These are phyloP conservation scores for Lethenteron reissneri DNA, from an alignment of 2,113 vertebrate genomes.

Conservation along the genomic window DNA sequence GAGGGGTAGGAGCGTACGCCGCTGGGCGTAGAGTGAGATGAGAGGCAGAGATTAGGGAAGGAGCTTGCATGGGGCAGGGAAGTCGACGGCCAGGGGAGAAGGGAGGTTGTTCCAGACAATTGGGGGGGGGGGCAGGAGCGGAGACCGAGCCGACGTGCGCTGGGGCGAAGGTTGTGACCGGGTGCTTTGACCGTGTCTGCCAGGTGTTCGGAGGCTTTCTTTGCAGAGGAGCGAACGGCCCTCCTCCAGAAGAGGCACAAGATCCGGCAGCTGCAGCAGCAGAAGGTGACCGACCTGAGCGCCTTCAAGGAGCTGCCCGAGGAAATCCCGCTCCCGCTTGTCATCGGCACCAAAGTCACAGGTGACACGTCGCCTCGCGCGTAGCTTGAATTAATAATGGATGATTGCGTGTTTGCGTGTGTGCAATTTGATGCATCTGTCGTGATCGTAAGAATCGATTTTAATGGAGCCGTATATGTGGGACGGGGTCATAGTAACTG, in stretches of 20 bases:
- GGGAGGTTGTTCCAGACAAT: too few species aligned
- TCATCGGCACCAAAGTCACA: conserved; percentile 97
- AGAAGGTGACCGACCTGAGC: conserved; percentile 73
- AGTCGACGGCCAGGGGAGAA: too few species aligned
- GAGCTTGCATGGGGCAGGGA: too few species aligned
- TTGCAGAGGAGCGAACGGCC: conserved; percentile 72
- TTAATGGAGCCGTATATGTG: background rate
- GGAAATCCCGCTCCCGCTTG: conserved; percentile 77
- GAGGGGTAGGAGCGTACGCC: too few species aligned
- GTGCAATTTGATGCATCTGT: background rate
- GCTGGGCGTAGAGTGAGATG: too few species aligned
- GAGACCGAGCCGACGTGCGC: too few species aligned
- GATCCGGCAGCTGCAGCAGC: conserved; percentile 76
- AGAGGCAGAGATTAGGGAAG: too few species aligned
- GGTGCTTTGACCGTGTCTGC: conserved; percentile 7
- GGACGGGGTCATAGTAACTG: too few species aligned
- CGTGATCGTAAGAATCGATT: background rate
- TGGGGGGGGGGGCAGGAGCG: too few species aligned
- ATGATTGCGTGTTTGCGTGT: background rate
- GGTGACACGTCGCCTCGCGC: conserved; percentile 23
- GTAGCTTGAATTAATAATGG: too few species aligned
- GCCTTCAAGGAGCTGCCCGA: conserved; percentile 95
- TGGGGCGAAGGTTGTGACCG: background rate
- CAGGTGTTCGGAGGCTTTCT: conserved; percentile 95
- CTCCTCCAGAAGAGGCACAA: conserved; percentile 83